Evolutionary conservation across 2,888 invertebrate species (phyloP).

Genomic region (Teleogryllus oceanicus): DNA sequence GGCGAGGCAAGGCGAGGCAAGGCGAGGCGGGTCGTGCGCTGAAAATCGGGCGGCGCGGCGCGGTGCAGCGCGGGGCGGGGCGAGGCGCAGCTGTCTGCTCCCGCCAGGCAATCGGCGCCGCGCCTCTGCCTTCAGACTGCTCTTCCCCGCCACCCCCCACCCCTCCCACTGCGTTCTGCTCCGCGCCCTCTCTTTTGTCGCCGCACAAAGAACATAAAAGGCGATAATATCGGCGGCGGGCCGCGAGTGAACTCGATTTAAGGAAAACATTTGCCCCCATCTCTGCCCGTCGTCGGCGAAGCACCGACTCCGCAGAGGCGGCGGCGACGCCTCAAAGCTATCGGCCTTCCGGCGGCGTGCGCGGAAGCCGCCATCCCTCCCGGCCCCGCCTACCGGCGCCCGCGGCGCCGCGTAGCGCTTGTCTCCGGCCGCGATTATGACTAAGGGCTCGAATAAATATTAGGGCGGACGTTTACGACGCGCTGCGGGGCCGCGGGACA

Average conservation of each 20-base stretch:
- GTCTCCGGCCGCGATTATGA: constrained; percentile 7
- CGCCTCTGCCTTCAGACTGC: not conserved
- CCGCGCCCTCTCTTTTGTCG: not conserved
- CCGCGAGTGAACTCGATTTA: constrained; percentile 10
- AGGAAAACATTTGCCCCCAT: not conserved
- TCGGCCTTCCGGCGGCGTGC: not conserved
- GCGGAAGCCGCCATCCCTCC: not conserved
- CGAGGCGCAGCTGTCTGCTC: no score
- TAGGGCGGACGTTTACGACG: not conserved
- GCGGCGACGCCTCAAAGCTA: not conserved
- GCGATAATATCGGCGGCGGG: constrained; percentile 5
- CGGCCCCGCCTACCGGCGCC: no score
- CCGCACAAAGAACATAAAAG: constrained; percentile 1
- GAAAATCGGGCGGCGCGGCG: no score
- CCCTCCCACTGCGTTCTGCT: not conserved
- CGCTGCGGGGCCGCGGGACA: not conserved
- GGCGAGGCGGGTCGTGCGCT: no score
- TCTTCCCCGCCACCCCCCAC: not conserved
- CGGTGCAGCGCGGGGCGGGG: no score
- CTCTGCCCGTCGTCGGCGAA: not conserved
- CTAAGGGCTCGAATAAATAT: not conserved
- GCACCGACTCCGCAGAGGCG: no score
- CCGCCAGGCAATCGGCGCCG: no score
- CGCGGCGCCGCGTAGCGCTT: not conserved
- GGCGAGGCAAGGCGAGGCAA: no score